Evolutionary conservation across 2,113 vertebrate genomes (phyloP).

Genomic region (Mesoclemmys tuberculata): DNA sequence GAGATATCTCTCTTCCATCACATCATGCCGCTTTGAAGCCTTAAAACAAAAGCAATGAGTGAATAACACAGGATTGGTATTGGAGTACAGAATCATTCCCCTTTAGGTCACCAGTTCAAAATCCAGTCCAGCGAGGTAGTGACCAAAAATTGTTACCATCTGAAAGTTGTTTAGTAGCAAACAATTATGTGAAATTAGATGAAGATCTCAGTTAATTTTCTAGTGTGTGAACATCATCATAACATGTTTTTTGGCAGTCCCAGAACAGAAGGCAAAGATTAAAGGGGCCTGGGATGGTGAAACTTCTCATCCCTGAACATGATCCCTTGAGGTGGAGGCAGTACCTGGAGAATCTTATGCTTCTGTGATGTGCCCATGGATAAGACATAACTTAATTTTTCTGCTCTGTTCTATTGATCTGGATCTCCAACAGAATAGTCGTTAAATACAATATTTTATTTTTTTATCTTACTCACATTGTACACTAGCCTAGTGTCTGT

Average conservation of each 20-base stretch:
- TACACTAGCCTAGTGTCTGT: background rate
- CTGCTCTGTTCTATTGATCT: background rate
- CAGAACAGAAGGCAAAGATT: constrained; percentile 32
- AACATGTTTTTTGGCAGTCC: constrained; percentile 39
- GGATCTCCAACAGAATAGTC: background rate
- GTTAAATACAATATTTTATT: constrained; percentile 4
- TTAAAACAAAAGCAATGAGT: constrained; percentile 4
- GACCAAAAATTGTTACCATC: constrained; percentile 57
- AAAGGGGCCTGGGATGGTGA: constrained; percentile 1
- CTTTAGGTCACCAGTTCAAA: constrained; percentile 51
- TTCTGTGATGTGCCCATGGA: background rate
- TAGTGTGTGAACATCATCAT: constrained; percentile 53
- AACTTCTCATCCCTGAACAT: constrained; percentile 39
- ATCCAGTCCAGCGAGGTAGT: constrained; percentile 6
- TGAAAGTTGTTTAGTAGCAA: constrained; percentile 49
- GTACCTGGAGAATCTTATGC: background rate
- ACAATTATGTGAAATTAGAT: constrained; percentile 41
- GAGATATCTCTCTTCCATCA: accelerated
- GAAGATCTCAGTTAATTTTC: constrained; percentile 52
- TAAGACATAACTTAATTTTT: background rate
- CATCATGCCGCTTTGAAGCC: constrained; percentile 38
- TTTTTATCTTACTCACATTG: background rate
- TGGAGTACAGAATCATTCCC: constrained; percentile 51
- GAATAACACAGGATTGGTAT: background rate
- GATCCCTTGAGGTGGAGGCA: constrained; percentile 16